A percentile compares a stretch with the other conserved stretches of the same genome.
Evolutionary conservation across 2,888 invertebrate genomes (phyloP).

Genomic region (Merodon equestris): DNA sequence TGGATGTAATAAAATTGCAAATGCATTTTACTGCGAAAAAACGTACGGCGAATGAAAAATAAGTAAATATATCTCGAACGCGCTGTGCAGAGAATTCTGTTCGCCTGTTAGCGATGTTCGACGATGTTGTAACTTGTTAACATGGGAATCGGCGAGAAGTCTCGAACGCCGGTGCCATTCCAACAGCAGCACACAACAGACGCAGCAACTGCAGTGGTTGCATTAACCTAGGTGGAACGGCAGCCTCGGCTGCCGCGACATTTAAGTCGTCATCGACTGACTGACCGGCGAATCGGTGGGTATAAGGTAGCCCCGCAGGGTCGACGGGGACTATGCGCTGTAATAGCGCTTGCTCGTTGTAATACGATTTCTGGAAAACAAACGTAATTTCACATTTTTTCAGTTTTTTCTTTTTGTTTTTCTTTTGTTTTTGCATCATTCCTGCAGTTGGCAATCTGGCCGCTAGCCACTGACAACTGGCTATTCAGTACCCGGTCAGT

Average conservation of each 20-base stretch:
- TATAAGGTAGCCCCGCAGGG: slow-evolving; percentile 22
- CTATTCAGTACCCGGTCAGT: slow-evolving; percentile 26
- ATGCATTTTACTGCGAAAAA: slow-evolving; percentile 67
- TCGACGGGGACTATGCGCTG: slow-evolving; percentile 17
- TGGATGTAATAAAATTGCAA: slow-evolving; percentile 60
- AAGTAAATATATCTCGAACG: slow-evolving; percentile 56
- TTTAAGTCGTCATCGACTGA: slow-evolving; percentile 18
- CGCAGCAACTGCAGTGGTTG: background rate
- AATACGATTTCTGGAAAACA: slow-evolving; percentile 51
- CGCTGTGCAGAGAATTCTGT: slow-evolving; percentile 69
- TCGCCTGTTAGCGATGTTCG: slow-evolving; percentile 72
- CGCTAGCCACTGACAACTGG: slow-evolving; percentile 25
- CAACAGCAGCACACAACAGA: slow-evolving; percentile 11
- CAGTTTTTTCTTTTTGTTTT: background rate
- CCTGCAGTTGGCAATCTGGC: slow-evolving; percentile 30
- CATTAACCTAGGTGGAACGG: too few species aligned
- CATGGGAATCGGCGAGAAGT: slow-evolving; percentile 69
- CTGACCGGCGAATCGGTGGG: slow-evolving; percentile 6
- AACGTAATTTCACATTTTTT: background rate
- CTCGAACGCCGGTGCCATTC: slow-evolving; percentile 36
- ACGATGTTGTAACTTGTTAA: slow-evolving; percentile 74
- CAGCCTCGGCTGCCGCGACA: slow-evolving; percentile 8
- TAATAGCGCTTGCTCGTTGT: slow-evolving; percentile 32
- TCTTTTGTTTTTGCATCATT: background rate
- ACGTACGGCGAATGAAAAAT: slow-evolving; percentile 31